phyloP scores from a whole-genome alignment of 2,888 invertebrate genomes.

The Scaptomyza tumidula region DNA sequence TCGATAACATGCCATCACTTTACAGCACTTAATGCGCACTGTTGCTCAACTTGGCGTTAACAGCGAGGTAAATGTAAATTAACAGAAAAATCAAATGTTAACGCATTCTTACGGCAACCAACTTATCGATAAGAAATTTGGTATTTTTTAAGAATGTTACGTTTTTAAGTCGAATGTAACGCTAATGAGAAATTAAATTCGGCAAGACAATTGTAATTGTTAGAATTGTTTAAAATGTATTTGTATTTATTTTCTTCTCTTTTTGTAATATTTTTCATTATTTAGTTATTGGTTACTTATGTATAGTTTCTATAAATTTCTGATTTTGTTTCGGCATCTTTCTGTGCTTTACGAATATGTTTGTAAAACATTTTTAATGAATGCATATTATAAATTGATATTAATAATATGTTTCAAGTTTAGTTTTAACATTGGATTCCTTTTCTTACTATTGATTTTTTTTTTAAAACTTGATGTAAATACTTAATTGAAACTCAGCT shows the following conservation, averaged over 20 bases:
- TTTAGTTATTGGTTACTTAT: constrained; percentile 72
- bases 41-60: constrained; percentile 8
- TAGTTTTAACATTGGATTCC: constrained; percentile 21
- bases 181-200: background rate
- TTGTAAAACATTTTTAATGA: constrained; percentile 71
- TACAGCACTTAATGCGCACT: constrained; percentile 18
- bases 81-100: constrained; percentile 3
- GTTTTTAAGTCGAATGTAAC: background rate
- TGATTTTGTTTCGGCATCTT: constrained; percentile 48
- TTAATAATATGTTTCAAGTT: constrained; percentile 55
- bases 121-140: too few relatives aligned
- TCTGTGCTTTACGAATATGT: constrained; percentile 70
- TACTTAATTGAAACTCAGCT: constrained; percentile 47
- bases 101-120: background rate
- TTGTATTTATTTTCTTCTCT: constrained; percentile 58
- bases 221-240: constrained; percentile 72
- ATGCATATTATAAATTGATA: constrained; percentile 70
- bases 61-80: background rate
- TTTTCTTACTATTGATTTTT: background rate
- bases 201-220: background rate
- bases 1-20: constrained; percentile 15
- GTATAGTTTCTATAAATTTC: constrained; percentile 76
- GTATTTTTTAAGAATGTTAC: background rate
- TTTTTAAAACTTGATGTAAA: constrained; percentile 34
- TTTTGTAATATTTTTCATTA: constrained; percentile 67